Conservation (phyloP, 2,113 vertebrate genomes). For the Semnornis frantzii region DNA sequence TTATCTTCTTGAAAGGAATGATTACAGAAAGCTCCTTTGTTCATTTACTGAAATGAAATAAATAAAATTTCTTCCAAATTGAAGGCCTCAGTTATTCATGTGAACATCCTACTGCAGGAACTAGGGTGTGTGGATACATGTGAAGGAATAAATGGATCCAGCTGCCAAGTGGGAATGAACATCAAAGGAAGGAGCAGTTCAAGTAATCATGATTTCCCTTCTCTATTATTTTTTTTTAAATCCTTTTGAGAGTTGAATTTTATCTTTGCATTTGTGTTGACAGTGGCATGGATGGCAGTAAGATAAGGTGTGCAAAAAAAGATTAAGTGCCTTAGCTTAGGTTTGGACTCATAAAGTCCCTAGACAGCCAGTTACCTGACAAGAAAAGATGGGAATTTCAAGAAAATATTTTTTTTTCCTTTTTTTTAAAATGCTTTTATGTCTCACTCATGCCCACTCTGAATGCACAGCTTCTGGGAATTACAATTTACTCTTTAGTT, state of each 20-base stretch:
- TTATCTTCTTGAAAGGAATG: background rate
- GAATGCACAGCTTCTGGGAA: background rate
- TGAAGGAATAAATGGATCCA: background rate
- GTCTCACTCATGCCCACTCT: background rate
- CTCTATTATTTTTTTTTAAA: background rate
- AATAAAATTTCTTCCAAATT: background rate
- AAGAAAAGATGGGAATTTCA: background rate
- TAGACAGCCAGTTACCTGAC: background rate
- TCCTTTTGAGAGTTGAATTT: background rate
- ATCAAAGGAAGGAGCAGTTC: background rate
- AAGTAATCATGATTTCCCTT: background rate
- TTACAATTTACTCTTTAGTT: background rate
- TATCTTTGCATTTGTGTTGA: background rate
- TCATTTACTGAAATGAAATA: background rate
- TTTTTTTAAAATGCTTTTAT: background rate
- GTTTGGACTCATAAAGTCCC: background rate
- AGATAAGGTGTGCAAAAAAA: background rate
- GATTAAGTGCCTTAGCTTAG: background rate
- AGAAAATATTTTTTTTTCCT: background rate
- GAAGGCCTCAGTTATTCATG: background rate
- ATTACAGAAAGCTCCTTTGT: background rate
- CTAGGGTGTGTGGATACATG: accelerated
- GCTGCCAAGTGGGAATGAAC: background rate
- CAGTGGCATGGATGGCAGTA: background rate
- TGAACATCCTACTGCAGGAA: background rate